Base-by-base conservation (phyloP, 1,140 invertebrate genomes). In the Drosophila ironensis region DNA sequence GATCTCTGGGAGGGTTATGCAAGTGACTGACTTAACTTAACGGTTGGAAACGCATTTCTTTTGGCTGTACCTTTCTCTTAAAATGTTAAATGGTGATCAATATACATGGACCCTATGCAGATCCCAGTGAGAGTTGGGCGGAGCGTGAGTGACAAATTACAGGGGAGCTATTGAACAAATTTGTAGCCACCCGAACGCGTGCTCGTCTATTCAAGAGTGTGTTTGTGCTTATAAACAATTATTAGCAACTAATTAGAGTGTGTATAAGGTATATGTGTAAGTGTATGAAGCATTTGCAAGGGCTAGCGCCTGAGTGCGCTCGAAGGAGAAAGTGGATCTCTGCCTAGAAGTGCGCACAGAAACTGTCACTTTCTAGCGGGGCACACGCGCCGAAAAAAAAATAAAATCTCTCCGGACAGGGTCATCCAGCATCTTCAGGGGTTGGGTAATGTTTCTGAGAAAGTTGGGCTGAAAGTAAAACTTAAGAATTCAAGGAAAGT, bases 121-220 rank as follows among this genome's bases (percentile, higher is more conserved):
- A 33, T 5, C 11, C 30, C 30, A 54, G 67, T 76, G 72, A 59
- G 59, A 77, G 67, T 76, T 64, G 51, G 9, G 52, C 38, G 16
- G 67, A 51, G 61, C 80, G 80, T 86, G 80, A 86, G 67, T 80
- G 42, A 54, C 80, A 75, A 69, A 86, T 81, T 81, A 74, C 48
- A 41, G 16, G 42, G 11, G 8, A 2, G 14, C 27, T 41, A 28
- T 64, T 14, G 44, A 37, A 17, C n/a, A n/a, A 46, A 20, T 48
- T 59, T 56, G 14, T 64, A 72, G 52, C 19, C 52, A 11, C 24
- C 56, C 5, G 24, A 28, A 63, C 60, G 60, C 56, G 67, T 59
- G 37, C 44, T 35, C 38, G 11, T 41, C 52, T 22, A 57, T 22
- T 45, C 37, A 47, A 52, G 8, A 30, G 25, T 14, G 14, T 72